Percentiles rank a stretch among this genome's conserved stretches.
These are phyloP conservation scores for Pseudocheirus occidentalis DNA, from an alignment of 2,797 vertebrate species.

Conservation along the genomic window DNA sequence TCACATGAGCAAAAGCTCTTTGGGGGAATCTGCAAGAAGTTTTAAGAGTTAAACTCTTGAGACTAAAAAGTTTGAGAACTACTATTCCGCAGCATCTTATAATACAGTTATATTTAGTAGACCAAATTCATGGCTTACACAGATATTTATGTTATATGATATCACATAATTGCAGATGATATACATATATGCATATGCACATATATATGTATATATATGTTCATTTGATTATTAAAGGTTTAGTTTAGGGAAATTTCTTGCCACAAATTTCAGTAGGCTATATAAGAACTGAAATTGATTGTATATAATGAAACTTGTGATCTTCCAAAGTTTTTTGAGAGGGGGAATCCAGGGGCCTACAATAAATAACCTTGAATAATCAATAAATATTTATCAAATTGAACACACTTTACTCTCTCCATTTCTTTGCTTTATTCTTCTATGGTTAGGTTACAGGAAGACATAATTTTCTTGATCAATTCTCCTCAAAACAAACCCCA, in stretches of 20 bases:
- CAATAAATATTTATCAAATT: background rate
- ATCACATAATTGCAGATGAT: background rate
- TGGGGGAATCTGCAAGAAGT: background rate
- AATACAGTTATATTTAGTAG: background rate
- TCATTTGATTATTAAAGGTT: background rate
- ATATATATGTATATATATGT: background rate
- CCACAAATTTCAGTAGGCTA: background rate
- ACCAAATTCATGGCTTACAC: background rate
- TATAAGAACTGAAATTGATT: conserved; percentile 12
- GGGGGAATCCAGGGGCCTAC: background rate
- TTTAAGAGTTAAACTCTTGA: background rate
- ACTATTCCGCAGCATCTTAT: background rate
- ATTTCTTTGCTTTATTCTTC: background rate
- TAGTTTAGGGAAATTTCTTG: background rate
- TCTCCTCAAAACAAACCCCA: conserved; percentile 3
- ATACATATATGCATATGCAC: background rate
- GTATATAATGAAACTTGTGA: background rate
- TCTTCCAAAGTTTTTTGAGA: background rate
- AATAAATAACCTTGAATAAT: background rate
- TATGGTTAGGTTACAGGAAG: conserved; percentile 18
- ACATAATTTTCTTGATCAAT: conserved; percentile 51
- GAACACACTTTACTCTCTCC: background rate
- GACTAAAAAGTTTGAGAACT: background rate
- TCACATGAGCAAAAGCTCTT: background rate
- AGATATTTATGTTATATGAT: background rate